Evolutionary conservation across 2,113 vertebrate species (phyloP).

Genomic region (Eonycteris spelaea): DNA sequence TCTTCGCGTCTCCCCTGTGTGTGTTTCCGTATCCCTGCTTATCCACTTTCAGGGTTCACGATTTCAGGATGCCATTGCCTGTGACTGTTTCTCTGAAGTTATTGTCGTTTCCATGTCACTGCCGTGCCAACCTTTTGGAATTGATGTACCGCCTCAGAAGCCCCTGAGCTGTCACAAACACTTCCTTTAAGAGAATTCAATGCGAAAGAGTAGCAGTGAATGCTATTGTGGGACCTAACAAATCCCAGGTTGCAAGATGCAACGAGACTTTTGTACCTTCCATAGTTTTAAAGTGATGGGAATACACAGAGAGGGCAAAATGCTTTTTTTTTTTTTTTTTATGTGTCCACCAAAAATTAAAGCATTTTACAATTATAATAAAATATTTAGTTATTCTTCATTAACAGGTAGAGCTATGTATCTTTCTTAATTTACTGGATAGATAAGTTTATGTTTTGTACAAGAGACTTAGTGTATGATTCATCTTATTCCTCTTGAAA

Average conservation of each 20-base stretch:
- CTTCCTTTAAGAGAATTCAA: slow-evolving; percentile 18
- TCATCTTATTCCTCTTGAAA: background rate
- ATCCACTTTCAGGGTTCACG: background rate
- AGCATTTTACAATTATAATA: background rate
- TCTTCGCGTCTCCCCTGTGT: background rate
- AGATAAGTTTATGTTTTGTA: background rate
- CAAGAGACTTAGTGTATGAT: background rate
- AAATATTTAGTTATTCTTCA: background rate
- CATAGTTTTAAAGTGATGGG: background rate
- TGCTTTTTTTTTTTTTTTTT: background rate
- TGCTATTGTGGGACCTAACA: background rate
- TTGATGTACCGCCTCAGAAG: slow-evolving; percentile 29
- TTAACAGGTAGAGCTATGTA: background rate
- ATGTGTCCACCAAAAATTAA: background rate
- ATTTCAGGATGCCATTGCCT: background rate
- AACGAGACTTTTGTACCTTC: background rate
- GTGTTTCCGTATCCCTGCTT: background rate
- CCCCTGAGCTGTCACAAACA: slow-evolving; percentile 16
- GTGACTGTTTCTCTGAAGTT: background rate
- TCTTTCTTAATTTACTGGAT: background rate
- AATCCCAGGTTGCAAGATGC: background rate
- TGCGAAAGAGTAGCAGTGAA: background rate
- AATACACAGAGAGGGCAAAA: background rate
- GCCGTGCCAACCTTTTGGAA: background rate
- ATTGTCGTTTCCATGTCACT: background rate